Evolutionary conservation across 2,113 vertebrate genomes (phyloP).

Genomic region (Sphaerodactylus townsendi): DNA sequence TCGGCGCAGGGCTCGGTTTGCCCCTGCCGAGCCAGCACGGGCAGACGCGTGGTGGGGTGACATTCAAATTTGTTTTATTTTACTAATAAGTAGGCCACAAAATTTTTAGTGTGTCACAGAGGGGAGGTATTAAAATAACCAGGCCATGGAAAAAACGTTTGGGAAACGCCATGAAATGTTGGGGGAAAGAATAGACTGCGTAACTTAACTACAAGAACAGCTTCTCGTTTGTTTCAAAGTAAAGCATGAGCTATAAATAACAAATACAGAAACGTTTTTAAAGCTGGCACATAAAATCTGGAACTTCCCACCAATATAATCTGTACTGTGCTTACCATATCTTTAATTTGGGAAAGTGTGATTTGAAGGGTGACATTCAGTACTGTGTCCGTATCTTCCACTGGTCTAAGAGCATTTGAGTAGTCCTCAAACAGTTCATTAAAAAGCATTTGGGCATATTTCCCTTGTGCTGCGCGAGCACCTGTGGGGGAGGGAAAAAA

Average conservation of each 20-base stretch:
- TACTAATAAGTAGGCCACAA: too few species aligned
- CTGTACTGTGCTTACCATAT: constrained; percentile 85
- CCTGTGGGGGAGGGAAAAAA: constrained; percentile 66
- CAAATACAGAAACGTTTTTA: background rate
- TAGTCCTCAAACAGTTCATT: constrained; percentile 91
- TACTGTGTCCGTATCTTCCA: constrained; percentile 93
- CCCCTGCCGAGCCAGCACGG: too few species aligned
- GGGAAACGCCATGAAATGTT: too few species aligned
- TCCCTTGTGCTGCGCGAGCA: constrained; percentile 87
- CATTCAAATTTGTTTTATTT: too few species aligned
- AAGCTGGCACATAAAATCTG: background rate
- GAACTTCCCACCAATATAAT: background rate
- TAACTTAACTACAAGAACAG: constrained; percentile 1
- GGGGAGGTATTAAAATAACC: too few species aligned
- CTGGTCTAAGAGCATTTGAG: constrained; percentile 89
- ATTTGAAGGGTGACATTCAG: constrained; percentile 96
- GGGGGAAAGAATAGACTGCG: background rate
- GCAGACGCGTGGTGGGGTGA: too few species aligned
- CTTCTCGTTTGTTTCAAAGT: constrained; percentile 3
- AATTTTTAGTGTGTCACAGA: too few species aligned
- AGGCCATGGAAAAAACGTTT: too few species aligned
- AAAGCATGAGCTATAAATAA: background rate
- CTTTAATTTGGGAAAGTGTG: constrained; percentile 97
- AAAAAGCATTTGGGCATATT: constrained; percentile 92
- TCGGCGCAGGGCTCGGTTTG: too few species aligned